Evolutionary conservation across 2,113 vertebrate species (phyloP).

Genomic region (Nyctereutes procyonoides): DNA sequence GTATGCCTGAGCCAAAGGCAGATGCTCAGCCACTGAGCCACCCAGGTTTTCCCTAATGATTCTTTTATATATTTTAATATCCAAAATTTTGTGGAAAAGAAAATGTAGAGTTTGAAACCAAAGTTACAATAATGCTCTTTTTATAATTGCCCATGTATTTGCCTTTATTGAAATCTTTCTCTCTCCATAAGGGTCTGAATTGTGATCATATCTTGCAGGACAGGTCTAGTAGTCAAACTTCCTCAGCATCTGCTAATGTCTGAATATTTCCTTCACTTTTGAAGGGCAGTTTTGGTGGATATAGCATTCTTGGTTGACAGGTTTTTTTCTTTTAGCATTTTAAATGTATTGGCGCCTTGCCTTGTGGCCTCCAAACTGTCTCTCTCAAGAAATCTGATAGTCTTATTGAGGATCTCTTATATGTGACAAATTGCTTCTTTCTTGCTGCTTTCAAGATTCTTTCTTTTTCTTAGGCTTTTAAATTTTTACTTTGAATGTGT

Average conservation of each 20-base stretch:
- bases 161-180: too few species aligned
- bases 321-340: background rate
- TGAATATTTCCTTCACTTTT: background rate
- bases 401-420: background rate
- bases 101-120: background rate
- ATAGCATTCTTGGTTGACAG: background rate
- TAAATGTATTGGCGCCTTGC: background rate
- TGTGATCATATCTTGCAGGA: too few species aligned
- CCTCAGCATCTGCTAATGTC: too few species aligned
- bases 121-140: background rate
- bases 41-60: background rate
- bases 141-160: background rate
- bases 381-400: background rate
- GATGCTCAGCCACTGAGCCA: too few species aligned
- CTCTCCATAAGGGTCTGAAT: too few species aligned
- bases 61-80: background rate
- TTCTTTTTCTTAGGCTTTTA: background rate
- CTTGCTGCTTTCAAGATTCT: background rate
- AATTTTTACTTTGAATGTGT: too few species aligned
- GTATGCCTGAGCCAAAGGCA: too few species aligned
- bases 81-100: background rate
- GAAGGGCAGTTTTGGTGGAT: background rate
- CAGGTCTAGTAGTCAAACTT: too few species aligned
- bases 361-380: background rate
- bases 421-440: background rate